Evolutionary conservation across 2,888 invertebrate genomes (phyloP), one percentile per base, ranked within the genome.

Genomic region (Calameuta pallipes): DNA sequence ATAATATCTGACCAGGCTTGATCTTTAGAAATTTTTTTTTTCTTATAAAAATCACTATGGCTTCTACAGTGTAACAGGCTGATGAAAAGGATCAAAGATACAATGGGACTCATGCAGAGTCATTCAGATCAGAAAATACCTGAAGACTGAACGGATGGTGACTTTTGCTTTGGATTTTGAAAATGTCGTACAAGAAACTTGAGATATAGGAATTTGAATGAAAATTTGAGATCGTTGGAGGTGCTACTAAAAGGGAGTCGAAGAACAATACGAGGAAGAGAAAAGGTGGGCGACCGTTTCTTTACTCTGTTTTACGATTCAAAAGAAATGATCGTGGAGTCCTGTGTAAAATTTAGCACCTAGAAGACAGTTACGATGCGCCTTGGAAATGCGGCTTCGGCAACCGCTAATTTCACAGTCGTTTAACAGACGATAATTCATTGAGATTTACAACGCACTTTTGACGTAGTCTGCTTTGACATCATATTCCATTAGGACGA

Each of bases 361-460:
- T 91, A 85, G 86, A 89, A 90, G 91, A 91, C 90, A 91, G 90
- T 91, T 91, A 91, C 87, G 89, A 89, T 83, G 84, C 83, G 84
- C 87, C 85, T 87, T 85, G 82, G 79, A 83, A 84, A 85, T 86
- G 83, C 82, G 81, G 83, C 83, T 83, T 82, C 83, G 87, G 75
- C 87, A 91, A 90, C 91, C 90, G 90, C 91, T 90, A 91, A 91
- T 91, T 91, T 91, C 90, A 91, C 91, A 91, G 90, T 90, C 91
- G 88, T 90, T 91, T 91, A 91, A 90, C 85, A 82, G 87, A 80
- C 89, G 88, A 90, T 91, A 91, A 90, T 86, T 91, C 91, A 90
- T 81, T 79, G 83, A 89, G 91, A 91, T 91, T 91, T 91, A 91
- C 87, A 85, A 80, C 83, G 77, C 79, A 75, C 75, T 75, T 78